Base-by-base conservation (phyloP, 2,113 vertebrate genomes). In the Xiphias gladius region DNA sequence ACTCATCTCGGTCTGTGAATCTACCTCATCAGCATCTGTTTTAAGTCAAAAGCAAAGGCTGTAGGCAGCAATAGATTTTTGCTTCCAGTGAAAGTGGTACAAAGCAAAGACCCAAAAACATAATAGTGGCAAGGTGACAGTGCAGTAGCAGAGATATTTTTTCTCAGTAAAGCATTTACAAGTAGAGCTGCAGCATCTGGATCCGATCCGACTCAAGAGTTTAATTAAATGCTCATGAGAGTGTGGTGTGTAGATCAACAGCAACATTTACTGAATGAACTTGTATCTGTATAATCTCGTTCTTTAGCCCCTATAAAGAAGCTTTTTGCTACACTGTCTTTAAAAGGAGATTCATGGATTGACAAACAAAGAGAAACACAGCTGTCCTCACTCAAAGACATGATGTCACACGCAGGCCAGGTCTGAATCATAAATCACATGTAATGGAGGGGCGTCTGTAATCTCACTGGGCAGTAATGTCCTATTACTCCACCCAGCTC, bases 361-460 rank as follows among this genome's bases (percentile, higher is more conserved):
- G 22, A 65, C 41, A 74, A 52, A 19, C 57, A 57, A 30, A 71
- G 26, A 79, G 24, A 37, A 86, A 72, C 52, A 46, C 70, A 81
- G 79, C 66, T 52, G 73, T 73, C 86, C 80, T 86, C 66, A n/a
- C 67, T 75, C 68, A 82, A 58, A 87, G 72, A 88, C 88, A 84
- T 84, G 83, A 91, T 76, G 84, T 91, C 81, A 88, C 73, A 61
- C 52, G 30, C 73, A 76, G 16, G 61, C 50, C 85, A 78, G 67
- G 63, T 83, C 70, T 76, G 86, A 83, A 73, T 91, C 87, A 85
- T 85, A 83, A 92, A 91, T 89, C 75, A 79, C 85, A 72, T 28
- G 66, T 85, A 79, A 88, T 66, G 52, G 67, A 83, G 66, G 74
- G 69, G 26, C 14, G 48, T 79, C 76, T 78, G 73, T 58, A 62